Base-by-base conservation (phyloP, 2,888 invertebrate genomes). In the Dione vanillae region DNA sequence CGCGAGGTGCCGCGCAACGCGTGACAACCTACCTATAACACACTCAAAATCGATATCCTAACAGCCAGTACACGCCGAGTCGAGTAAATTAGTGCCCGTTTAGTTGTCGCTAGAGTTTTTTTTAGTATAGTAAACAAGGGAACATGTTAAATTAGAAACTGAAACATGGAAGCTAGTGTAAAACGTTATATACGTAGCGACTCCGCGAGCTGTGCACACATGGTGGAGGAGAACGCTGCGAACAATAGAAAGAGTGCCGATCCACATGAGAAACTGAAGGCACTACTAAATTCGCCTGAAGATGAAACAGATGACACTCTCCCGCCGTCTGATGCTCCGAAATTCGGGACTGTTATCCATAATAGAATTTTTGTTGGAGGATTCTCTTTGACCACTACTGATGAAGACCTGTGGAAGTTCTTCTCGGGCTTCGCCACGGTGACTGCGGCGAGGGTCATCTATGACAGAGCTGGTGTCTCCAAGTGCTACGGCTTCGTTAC, bases 351-450 rank as follows among this genome's bases (percentile, higher is more conserved):
- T 43, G 94, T 98, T 74, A 97, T 99, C 80, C 98, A 98, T 72
- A 98, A 98, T 89, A 94, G 99, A 81, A 97, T 99, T 82, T 99
- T 99, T 90, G 99, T 99, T 65, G 99, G 99, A 70, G 99, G 99
- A 35, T 98, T 99, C 82, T 97, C 98, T 69, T 95, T 97, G 81
- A 97, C 97, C 83, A 98, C 98, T 58, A 98, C 98, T 62, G 99
- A 98, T 91, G 96, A 96, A 67, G 99, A 99, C 85, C 92, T 99
- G 76, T 96, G 97, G 91, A 96, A 97, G 86, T 96, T 98, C 76
- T 99, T 99, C 89, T 97, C 98, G 74, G 95, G 96, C 64, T 97
- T 97, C 82, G 98, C 98, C 66, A 96, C 97, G 66, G 97, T 97
- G 47, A 98, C 96, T 78, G 97, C 97, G 59, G 98, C 98, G 65